These are phyloP conservation scores for Dynastes grantii DNA, from an alignment of 2,888 invertebrate genomes.

Conservation along the genomic window DNA sequence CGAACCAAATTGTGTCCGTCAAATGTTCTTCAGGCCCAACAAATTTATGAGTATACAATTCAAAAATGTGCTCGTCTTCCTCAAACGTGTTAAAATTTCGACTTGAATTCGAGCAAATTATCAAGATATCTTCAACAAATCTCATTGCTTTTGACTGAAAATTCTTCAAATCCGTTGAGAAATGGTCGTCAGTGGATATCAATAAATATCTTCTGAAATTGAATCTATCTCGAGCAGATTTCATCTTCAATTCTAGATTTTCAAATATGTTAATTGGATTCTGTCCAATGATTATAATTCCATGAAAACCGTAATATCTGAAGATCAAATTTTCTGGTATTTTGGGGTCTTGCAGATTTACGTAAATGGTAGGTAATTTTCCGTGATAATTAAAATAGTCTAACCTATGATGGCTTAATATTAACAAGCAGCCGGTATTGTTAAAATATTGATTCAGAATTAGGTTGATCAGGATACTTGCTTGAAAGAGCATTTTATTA, in stretches of 20 bases:
- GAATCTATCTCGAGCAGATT: conserved; percentile 39
- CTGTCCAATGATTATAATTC: conserved; percentile 33
- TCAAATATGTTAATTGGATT: conserved; percentile 39
- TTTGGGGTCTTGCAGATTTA: background rate
- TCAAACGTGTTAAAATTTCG: background rate
- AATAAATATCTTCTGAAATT: conserved; percentile 47
- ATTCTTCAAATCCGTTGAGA: conserved; percentile 9
- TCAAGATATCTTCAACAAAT: conserved; percentile 43
- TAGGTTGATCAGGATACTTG: conserved; percentile 37
- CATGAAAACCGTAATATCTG: conserved; percentile 46
- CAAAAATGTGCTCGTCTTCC: background rate
- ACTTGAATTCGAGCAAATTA: background rate
- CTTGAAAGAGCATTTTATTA: conserved; percentile 14
- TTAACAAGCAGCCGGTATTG: conserved; percentile 33
- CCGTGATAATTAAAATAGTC: conserved; percentile 39
- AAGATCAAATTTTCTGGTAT: conserved; percentile 36
- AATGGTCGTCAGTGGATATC: conserved; percentile 17
- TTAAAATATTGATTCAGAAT: conserved; percentile 43
- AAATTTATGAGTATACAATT: conserved; percentile 50
- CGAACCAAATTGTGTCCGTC: conserved; percentile 50
- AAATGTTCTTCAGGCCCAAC: background rate
- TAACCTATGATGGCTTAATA: conserved; percentile 17
- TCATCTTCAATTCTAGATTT: conserved; percentile 43
- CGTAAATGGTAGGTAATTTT: conserved; percentile 15
- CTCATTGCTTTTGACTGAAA: conserved; percentile 19